Evolutionary conservation across 2,888 invertebrate genomes (phyloP).

Genomic region (Drosophila yooni): DNA sequence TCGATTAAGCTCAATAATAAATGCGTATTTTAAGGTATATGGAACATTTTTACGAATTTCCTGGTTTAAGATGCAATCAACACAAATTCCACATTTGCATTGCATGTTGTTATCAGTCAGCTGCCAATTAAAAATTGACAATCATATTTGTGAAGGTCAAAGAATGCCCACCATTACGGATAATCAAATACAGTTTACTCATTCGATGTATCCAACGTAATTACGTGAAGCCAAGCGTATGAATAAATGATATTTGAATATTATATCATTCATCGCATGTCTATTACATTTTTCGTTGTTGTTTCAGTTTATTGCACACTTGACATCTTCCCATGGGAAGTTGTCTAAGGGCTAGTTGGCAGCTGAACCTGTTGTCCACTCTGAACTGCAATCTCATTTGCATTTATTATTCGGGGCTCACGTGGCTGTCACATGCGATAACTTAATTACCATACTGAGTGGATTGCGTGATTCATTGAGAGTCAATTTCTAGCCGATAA

Average conservation of each 20-base stretch:
- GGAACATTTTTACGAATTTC: background rate
- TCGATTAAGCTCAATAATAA: conserved; percentile 3
- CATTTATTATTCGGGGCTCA: conserved; percentile 48
- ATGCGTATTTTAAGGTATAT: conserved; percentile 12
- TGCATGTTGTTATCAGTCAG: background rate
- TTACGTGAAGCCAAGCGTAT: background rate
- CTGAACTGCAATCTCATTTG: conserved; percentile 50
- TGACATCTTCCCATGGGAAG: conserved; percentile 11
- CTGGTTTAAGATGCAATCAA: background rate
- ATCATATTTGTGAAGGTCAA: background rate
- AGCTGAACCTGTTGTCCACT: conserved; percentile 37
- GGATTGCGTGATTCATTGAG: conserved; percentile 36
- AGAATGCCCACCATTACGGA: background rate
- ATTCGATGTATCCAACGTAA: conserved; percentile 11
- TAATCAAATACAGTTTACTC: background rate
- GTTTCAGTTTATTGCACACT: conserved; percentile 64
- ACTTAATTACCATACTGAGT: conserved; percentile 58
- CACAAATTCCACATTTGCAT: background rate
- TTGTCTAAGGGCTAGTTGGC: conserved; percentile 2
- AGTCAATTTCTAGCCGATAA: conserved; percentile 44
- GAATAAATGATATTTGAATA: background rate
- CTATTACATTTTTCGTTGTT: conserved; percentile 17
- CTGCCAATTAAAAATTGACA: background rate
- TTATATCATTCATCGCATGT: conserved; percentile 4
- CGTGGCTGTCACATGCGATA: conserved; percentile 74